A percentile compares a stretch with the other conserved stretches of the same genome.
These are phyloP conservation scores for Nyleta sp. DNA, from an alignment of 2,888 invertebrate species.

Conservation along the genomic window DNA sequence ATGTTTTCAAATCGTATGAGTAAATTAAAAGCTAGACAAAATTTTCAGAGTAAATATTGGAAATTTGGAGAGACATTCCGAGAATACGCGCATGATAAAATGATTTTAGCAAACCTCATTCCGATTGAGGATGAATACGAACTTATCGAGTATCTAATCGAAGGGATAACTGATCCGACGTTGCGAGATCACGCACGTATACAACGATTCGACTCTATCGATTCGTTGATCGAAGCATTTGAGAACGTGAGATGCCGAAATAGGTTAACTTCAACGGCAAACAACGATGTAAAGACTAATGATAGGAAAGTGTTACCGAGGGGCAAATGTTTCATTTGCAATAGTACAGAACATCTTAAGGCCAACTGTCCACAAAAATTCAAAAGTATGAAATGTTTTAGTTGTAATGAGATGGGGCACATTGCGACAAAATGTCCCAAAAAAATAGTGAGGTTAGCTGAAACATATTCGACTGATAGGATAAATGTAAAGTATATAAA, in stretches of 20 bases:
- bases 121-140: not conserved
- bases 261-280: too few relatives aligned
- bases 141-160: not conserved
- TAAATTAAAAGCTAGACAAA: not conserved
- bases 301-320: not conserved
- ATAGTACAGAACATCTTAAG: not conserved
- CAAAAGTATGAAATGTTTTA: not conserved
- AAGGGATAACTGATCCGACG: not conserved
- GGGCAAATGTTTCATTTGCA: not conserved
- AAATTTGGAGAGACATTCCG: not conserved
- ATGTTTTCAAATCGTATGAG: not conserved
- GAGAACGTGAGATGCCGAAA: too few relatives aligned
- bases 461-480: too few relatives aligned
- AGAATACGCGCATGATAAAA: not conserved
- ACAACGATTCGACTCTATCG: not conserved
- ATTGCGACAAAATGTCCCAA: not conserved
- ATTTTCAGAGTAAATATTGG: not conserved
- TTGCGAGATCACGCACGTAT: not conserved
- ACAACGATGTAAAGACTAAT: too few relatives aligned
- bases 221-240: too few relatives aligned
- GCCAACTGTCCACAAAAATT: too few relatives aligned
- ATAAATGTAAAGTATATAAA: too few relatives aligned
- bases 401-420: not conserved
- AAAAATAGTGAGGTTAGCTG: too few relatives aligned
- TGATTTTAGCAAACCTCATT: not conserved